These are phyloP conservation scores for Yponomeuta evonymella DNA, from an alignment of 2,888 invertebrate species.

Conservation along the genomic window DNA sequence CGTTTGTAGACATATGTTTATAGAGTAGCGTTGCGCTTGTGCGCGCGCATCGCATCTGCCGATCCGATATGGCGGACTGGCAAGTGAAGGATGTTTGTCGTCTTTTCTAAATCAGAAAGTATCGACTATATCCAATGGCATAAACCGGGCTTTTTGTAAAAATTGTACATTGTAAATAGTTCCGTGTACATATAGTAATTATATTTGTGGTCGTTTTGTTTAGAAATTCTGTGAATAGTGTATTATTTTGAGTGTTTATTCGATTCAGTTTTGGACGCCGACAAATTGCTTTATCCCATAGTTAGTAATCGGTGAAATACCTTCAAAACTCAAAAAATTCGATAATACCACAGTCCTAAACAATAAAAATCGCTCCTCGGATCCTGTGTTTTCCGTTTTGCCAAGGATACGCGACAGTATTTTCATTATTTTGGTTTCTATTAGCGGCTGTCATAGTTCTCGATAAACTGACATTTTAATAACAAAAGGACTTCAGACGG, in stretches of 20 bases:
- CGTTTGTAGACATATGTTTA: conserved; percentile 6
- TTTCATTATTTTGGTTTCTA: conserved; percentile 71
- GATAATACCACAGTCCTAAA: conserved; percentile 21
- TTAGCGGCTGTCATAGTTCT: conserved; percentile 70
- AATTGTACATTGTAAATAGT: conserved; percentile 85
- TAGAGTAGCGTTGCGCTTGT: conserved; percentile 52
- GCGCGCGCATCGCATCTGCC: conserved; percentile 75
- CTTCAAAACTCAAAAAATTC: conserved; percentile 35
- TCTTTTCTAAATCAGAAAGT: conserved; percentile 76
- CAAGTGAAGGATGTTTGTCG: conserved; percentile 71
- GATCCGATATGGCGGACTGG: conserved; percentile 73
- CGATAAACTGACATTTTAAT: conserved; percentile 62
- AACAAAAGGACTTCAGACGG: conserved; percentile 52
- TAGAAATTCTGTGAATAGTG: conserved; percentile 78
- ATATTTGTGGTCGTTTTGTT: conserved; percentile 80
- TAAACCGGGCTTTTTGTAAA: conserved; percentile 78
- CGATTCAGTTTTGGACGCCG: conserved; percentile 79
- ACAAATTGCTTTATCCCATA: conserved; percentile 60
- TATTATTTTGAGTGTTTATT: conserved; percentile 76
- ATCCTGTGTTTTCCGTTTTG: conserved; percentile 72
- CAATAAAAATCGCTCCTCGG: conserved; percentile 41
- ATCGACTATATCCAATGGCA: conserved; percentile 81
- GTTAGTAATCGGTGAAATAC: conserved; percentile 64
- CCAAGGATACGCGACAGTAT: conserved; percentile 71
- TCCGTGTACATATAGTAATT: conserved; percentile 83